Evolutionary conservation across 2,888 invertebrate genomes (phyloP).

Genomic region (Serripes groenlandicus): DNA sequence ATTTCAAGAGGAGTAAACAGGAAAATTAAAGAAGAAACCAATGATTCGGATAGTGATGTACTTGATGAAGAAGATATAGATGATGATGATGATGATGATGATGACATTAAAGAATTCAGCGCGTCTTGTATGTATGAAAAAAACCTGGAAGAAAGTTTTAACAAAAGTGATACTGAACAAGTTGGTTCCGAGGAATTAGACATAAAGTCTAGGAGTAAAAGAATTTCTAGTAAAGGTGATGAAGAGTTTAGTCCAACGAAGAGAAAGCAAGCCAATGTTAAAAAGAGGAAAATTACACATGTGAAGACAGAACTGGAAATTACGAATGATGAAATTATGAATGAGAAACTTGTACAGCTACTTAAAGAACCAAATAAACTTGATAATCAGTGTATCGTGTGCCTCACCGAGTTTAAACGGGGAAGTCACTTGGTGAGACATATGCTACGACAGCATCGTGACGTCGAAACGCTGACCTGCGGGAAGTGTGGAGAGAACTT

Average conservation of each 20-base stretch:
- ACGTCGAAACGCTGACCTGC: slow-evolving; percentile 33
- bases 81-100: not conserved
- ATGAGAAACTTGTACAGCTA: not conserved
- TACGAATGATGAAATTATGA: not conserved
- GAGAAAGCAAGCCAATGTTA: not conserved
- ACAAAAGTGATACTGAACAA: no score
- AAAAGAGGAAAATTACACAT: not conserved
- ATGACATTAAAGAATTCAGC: not conserved
- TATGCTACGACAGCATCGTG: slow-evolving; percentile 35
- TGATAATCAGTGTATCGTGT: slow-evolving; percentile 41
- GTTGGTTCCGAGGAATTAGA: not conserved
- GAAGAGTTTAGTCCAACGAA: not conserved
- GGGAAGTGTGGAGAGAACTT: slow-evolving; percentile 38
- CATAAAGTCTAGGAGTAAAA: not conserved
- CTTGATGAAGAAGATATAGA: not conserved
- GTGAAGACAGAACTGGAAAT: not conserved
- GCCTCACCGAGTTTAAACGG: slow-evolving; percentile 36
- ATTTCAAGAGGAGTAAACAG: no score
- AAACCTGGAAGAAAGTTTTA: no score
- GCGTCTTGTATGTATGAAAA: no score
- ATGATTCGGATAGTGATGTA: no score
- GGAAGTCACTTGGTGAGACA: slow-evolving; percentile 54
- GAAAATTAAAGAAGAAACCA: no score
- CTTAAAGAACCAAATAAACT: slow-evolving; percentile 2
- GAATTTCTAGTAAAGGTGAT: not conserved